Evolutionary conservation across 2,797 vertebrate genomes (phyloP).

Genomic region (Poecilia velifera): DNA sequence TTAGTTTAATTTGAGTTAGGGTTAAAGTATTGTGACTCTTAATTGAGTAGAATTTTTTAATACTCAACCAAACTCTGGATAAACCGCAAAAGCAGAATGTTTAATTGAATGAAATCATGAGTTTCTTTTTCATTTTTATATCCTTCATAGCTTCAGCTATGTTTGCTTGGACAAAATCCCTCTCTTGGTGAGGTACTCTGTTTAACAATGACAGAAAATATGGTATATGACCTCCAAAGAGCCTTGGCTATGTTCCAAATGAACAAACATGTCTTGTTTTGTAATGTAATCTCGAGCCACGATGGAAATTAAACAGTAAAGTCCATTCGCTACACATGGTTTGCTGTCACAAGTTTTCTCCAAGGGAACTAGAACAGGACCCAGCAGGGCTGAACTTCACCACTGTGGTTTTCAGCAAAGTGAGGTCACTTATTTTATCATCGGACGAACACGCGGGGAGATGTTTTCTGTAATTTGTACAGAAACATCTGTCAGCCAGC

Average conservation of each 20-base stretch:
- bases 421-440: background rate
- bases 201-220: background rate
- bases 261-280: background rate
- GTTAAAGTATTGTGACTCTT: too few relatives aligned
- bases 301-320: background rate
- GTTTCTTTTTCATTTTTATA: background rate
- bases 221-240: background rate
- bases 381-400: background rate
- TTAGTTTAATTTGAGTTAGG: too few relatives aligned
- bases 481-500: background rate
- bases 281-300: background rate
- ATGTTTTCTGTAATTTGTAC: background rate
- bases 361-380: background rate
- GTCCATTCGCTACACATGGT: background rate
- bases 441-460: background rate
- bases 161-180: background rate
- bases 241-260: background rate
- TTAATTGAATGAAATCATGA: background rate
- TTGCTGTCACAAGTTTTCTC: background rate
- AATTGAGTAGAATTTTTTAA: too few relatives aligned
- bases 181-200: background rate
- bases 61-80: too few relatives aligned
- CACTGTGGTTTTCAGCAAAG: background rate
- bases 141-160: background rate
- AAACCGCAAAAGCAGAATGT: too few relatives aligned